phyloP scores from a whole-genome alignment of 2,113 vertebrate genomes.

The Ameiurus melas region DNA sequence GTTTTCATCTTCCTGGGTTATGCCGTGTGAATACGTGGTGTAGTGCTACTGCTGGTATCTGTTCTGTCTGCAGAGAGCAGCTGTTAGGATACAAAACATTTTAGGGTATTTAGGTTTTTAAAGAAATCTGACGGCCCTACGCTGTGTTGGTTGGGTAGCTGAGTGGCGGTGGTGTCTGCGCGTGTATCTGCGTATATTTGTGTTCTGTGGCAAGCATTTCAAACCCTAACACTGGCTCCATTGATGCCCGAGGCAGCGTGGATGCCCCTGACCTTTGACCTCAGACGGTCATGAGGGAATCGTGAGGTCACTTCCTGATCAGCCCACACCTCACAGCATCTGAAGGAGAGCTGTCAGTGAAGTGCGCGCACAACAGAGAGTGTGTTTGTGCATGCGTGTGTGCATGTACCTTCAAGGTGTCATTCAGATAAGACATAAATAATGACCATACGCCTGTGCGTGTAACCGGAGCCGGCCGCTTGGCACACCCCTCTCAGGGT shows the following conservation, averaged over 20 bases:
- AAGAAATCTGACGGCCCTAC: not conserved
- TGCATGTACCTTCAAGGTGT: constrained; percentile 42
- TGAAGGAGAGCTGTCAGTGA: constrained; percentile 47
- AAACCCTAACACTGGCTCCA: constrained; percentile 53
- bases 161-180: not conserved
- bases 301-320: constrained; percentile 53
- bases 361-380: constrained; percentile 22
- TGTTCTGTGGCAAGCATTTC: not conserved
- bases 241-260: constrained; percentile 47
- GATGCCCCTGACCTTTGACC: constrained; percentile 48
- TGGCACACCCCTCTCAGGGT: constrained; percentile 59
- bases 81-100: not conserved
- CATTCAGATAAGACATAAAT: constrained; percentile 66
- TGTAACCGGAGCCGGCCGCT: constrained; percentile 58
- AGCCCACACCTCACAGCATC: constrained; percentile 38
- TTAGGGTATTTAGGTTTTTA: too few species aligned
- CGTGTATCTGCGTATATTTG: not conserved
- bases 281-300: constrained; percentile 47
- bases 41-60: not conserved
- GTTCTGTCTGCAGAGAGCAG: not conserved
- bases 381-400: constrained; percentile 41
- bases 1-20: not conserved
- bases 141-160: not conserved
- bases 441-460: constrained; percentile 54
- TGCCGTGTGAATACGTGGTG: not conserved